Percentiles rank a stretch among this genome's conserved stretches.
phyloP scores from a whole-genome alignment of 2,797 vertebrate species.

The Argya squamiceps region DNA sequence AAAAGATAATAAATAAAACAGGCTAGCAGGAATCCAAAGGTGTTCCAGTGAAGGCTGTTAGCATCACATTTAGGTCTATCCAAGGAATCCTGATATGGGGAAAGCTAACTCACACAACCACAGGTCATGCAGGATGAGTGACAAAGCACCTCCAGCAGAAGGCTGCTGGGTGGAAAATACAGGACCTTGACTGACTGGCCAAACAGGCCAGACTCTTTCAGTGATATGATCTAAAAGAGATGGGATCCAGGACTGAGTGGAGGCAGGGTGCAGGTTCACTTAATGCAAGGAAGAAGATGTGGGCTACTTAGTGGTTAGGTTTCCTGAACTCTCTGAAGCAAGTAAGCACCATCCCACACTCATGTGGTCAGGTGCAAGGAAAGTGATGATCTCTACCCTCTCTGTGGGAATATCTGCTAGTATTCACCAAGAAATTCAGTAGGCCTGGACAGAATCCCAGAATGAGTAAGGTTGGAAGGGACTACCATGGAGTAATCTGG shows the following conservation, averaged over 20 bases:
- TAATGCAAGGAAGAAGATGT: neutral
- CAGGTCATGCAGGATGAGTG: accelerated
- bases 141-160: neutral
- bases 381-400: neutral
- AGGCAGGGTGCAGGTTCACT: neutral
- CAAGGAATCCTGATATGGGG: neutral
- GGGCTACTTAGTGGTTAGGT: neutral
- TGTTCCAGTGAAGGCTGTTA: neutral
- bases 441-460: neutral
- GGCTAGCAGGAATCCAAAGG: neutral
- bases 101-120: neutral
- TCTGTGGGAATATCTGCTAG: neutral
- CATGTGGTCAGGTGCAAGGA: neutral
- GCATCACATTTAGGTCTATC: neutral
- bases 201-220: neutral
- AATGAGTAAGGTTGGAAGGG: neutral
- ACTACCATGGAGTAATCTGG: neutral
- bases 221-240: neutral
- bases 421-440: neutral
- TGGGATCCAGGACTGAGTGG: neutral
- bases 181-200: neutral
- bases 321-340: neutral
- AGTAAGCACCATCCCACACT: neutral
- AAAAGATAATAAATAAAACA: neutral
- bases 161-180: neutral